These are phyloP conservation scores for Chlorodrepanis virens DNA, from an alignment of 2,113 vertebrate species.

Conservation along the genomic window DNA sequence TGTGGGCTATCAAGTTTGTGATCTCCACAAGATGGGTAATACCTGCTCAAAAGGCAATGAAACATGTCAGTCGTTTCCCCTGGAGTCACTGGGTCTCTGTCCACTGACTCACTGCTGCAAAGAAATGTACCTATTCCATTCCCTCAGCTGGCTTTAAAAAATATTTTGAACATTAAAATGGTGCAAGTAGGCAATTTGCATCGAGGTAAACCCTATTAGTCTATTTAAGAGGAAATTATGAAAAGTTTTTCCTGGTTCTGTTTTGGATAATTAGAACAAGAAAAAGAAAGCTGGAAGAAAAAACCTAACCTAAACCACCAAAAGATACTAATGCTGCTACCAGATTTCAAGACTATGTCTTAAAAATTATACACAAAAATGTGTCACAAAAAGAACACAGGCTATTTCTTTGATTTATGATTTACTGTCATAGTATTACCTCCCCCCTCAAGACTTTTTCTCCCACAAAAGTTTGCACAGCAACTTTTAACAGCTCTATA, in stretches of 20 bases:
- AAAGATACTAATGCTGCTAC: background rate
- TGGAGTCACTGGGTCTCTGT: background rate
- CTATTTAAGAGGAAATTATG: background rate
- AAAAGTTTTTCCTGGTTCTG: background rate
- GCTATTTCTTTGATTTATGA: background rate
- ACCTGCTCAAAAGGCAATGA: background rate
- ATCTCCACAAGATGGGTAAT: background rate
- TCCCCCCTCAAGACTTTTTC: background rate
- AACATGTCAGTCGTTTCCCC: background rate
- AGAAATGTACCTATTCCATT: background rate
- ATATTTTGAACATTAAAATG: conserved; percentile 14
- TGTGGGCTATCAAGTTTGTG: background rate
- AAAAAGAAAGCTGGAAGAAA: background rate
- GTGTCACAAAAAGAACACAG: background rate
- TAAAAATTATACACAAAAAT: background rate
- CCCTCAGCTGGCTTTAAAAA: background rate
- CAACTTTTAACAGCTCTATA: background rate
- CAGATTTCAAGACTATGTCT: background rate
- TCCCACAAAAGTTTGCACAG: background rate
- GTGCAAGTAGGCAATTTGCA: background rate
- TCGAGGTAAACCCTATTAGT: background rate
- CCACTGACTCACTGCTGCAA: conserved; percentile 13
- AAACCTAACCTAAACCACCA: accelerated
- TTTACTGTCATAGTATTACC: background rate
- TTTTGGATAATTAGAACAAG: background rate